Evolutionary conservation across 2,797 vertebrate species (phyloP).

Genomic region (Phoxinus dragarum): DNA sequence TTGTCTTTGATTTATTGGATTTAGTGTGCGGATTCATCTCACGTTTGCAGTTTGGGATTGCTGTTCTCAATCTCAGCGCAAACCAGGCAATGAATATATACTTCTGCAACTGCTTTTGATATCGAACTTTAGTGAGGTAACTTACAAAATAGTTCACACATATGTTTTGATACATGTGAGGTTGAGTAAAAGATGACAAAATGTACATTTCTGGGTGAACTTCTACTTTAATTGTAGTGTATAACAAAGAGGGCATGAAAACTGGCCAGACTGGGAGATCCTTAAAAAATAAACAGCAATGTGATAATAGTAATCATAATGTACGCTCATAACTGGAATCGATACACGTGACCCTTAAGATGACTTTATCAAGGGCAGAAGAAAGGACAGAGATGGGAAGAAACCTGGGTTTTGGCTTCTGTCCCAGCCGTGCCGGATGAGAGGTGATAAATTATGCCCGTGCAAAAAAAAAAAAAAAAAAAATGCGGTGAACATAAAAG

Average conservation of each 20-base stretch:
- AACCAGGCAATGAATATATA: conserved; percentile 51
- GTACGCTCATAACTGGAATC: conserved; percentile 43
- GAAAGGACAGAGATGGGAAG: conserved; percentile 63
- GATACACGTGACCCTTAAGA: conserved; percentile 47
- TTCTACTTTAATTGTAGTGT: background rate
- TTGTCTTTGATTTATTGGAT: conserved; percentile 56
- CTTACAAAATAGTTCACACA: background rate
- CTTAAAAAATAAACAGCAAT: conserved; percentile 8
- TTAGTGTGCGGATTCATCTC: conserved; percentile 45
- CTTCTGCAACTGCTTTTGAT: conserved; percentile 16
- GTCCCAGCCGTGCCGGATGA: conserved; percentile 70
- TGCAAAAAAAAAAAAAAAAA: conserved; percentile 67
- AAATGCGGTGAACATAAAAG: conserved; percentile 61
- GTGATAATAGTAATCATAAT: conserved; percentile 37
- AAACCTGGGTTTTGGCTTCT: conserved; percentile 71
- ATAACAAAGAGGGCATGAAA: background rate
- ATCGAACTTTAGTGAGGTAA: background rate
- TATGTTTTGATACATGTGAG: background rate
- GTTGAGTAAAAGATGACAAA: background rate
- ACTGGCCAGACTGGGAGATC: background rate
- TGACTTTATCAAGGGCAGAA: conserved; percentile 55
- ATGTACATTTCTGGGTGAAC: background rate
- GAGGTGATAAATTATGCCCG: conserved; percentile 76
- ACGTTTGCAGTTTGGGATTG: conserved; percentile 53
- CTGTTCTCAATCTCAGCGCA: conserved; percentile 44